A percentile compares a stretch with the other conserved stretches of the same genome.
phyloP scores from a whole-genome alignment of 1,140 invertebrate genomes.

The silkworm (Bombyx mori) region DNA sequence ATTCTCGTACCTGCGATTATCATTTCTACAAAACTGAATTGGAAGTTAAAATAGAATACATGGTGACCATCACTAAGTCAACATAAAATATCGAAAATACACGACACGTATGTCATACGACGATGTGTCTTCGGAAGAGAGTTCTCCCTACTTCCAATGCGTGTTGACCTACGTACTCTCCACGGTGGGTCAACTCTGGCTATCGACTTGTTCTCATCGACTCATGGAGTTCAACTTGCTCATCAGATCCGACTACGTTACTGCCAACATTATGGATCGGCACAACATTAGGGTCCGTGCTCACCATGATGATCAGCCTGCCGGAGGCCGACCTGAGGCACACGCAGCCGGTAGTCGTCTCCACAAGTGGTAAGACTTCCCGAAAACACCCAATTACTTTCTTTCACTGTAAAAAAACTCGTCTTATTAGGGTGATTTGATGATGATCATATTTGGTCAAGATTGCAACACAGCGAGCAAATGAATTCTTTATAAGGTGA shows the following conservation, averaged over 20 bases:
- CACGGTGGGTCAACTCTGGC: too few relatives aligned
- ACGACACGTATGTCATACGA: too few relatives aligned
- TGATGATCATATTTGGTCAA: neutral
- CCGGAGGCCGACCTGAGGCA: slow-evolving; percentile 85
- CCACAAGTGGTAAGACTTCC: slow-evolving; percentile 83
- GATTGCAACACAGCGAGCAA: neutral
- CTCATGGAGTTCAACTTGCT: neutral
- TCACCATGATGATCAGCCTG: slow-evolving; percentile 90
- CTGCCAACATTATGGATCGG: slow-evolving; percentile 95
- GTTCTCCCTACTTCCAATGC: too few relatives aligned
- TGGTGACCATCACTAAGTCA: too few relatives aligned
- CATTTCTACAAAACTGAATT: too few relatives aligned
- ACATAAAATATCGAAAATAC: too few relatives aligned
- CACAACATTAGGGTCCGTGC: slow-evolving; percentile 94
- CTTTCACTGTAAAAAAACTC: neutral
- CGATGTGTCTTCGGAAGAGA: too few relatives aligned
- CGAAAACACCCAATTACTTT: neutral
- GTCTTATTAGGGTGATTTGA: too few relatives aligned
- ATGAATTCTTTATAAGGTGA: neutral
- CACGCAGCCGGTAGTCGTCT: slow-evolving; percentile 90
- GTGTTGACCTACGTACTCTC: too few relatives aligned
- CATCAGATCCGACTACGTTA: slow-evolving; percentile 79
- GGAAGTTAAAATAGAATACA: too few relatives aligned
- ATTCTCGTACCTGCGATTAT: too few relatives aligned
- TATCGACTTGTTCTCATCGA: too few relatives aligned